Evolutionary conservation across 30 jellyfish, hydroid and myxozoan species (phyloP), one percentile per base, ranked within the genome.

Genomic region (Aurelia coerulea): DNA sequence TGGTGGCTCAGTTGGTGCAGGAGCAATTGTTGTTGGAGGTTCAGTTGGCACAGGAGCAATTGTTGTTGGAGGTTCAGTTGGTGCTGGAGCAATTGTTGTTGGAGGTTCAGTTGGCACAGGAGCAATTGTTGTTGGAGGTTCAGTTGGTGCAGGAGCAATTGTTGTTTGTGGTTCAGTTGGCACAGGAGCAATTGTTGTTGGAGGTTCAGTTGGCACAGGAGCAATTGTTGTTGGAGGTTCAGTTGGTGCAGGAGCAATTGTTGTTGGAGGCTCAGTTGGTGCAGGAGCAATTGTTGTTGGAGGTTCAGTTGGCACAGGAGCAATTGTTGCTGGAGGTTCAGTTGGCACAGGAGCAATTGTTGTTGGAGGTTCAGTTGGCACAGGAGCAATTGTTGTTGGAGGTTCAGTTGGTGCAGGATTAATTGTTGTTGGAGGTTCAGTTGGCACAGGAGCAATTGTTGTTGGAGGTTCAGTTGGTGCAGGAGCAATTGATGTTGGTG

Each of bases 251-350:
- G 37, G 34, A 1, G 78, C 76, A 54, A 35, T 46, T 56, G 78
- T 63, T 37, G 62, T 39, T 19, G 46, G 15, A 9, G 78, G 78
- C 53, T 63, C 42, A 1, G 33, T n/a, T 41, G 32, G 69, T 3
- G 6, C 70, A 13, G 65, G 34, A 41, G 77, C 75, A 52, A 52
- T 17, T 9, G 10, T 42, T 14, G 51, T 56, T 33, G 78, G 79
- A 3, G 56, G 37, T 37, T 54, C 70, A 9, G 79, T 14, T 72
- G 49, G 77, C 63, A 58, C 75, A 29, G 49, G 23, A 0, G 60
- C 73, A 13, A 31, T 58, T 83, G 92, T 42, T 1, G 84, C n/a
- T 23, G 74, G 83, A 51, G 52, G 31, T 19, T 39, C 52, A 15
- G 62, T 10, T 16, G 34, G 12, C 12, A 52, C 74, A 34, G 33